These are phyloP conservation scores for Drosophila aldrichi DNA, from an alignment of 2,888 invertebrate species.

Conservation along the genomic window DNA sequence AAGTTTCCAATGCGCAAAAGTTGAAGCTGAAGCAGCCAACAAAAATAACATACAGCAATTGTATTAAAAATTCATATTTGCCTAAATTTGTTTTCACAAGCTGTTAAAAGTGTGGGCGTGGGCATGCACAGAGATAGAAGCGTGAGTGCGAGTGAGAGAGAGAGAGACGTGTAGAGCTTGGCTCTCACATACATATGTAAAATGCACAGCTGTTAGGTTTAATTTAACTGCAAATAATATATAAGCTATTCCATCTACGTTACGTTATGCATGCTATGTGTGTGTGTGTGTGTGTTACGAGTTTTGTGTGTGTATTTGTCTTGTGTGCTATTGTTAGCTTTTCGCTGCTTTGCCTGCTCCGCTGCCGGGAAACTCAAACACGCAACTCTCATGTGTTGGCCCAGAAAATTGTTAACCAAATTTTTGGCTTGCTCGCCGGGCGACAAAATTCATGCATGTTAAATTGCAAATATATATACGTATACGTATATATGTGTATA, in stretches of 20 bases:
- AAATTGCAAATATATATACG: conserved; percentile 59
- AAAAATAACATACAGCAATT: conserved; percentile 56
- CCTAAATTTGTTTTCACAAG: conserved; percentile 65
- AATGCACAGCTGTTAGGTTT: conserved; percentile 75
- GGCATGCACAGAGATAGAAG: too few relatives aligned
- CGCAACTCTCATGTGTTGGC: conserved; percentile 65
- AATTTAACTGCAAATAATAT: conserved; percentile 80
- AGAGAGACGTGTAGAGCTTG: not conserved
- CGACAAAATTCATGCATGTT: conserved; percentile 71
- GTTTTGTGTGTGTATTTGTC: conserved; percentile 55
- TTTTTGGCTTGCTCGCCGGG: conserved; percentile 59
- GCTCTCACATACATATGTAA: conserved; percentile 61
- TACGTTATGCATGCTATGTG: conserved; percentile 15
- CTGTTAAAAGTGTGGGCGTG: conserved; percentile 6
- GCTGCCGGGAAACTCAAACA: conserved; percentile 71
- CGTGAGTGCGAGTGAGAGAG: too few relatives aligned
- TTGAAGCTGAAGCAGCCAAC: conserved; percentile 39
- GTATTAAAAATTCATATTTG: conserved; percentile 80
- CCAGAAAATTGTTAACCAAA: conserved; percentile 73
- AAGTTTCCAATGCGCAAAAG: conserved; percentile 63
- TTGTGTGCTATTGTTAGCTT: conserved; percentile 64
- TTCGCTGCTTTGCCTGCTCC: conserved; percentile 30
- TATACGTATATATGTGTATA: conserved; percentile 35
- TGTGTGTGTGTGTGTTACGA: conserved; percentile 7
- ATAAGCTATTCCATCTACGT: conserved; percentile 47